Evolutionary conservation across 2,888 invertebrate genomes (phyloP).

Genomic region (Marasmarcha lunaedactyla): DNA sequence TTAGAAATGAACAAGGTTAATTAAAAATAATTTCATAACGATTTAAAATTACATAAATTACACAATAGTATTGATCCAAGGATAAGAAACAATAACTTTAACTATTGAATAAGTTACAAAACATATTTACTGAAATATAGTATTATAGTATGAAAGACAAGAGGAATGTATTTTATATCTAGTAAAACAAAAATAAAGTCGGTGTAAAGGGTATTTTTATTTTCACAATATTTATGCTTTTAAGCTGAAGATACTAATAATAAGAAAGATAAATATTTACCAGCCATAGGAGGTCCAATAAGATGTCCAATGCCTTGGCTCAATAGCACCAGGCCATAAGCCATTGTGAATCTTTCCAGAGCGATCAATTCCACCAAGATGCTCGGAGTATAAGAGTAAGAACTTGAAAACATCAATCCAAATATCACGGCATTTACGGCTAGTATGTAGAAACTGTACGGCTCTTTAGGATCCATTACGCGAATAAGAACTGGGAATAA

Average conservation of each 20-base stretch:
- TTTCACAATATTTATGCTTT: too few species aligned
- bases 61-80: too few species aligned
- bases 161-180: too few species aligned
- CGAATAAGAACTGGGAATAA: constrained; percentile 71
- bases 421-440: constrained; percentile 75
- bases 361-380: constrained; percentile 92
- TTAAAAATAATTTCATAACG: constrained; percentile 2
- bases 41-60: not conserved
- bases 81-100: too few species aligned
- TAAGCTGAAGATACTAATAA: too few species aligned
- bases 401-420: constrained; percentile 92
- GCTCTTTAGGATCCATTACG: constrained; percentile 33
- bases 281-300: constrained; percentile 93
- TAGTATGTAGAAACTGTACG: constrained; percentile 61
- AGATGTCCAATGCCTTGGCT: constrained; percentile 95
- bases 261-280: too few species aligned
- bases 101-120: too few species aligned
- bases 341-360: constrained; percentile 90
- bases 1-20: too few species aligned
- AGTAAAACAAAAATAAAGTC: too few species aligned
- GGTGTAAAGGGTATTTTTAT: too few species aligned
- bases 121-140: too few species aligned
- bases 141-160: too few species aligned
- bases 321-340: constrained; percentile 89
- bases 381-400: constrained; percentile 91